These are phyloP conservation scores for Ursus arctos DNA, from an alignment of 2,113 vertebrate species.

Conservation along the genomic window DNA sequence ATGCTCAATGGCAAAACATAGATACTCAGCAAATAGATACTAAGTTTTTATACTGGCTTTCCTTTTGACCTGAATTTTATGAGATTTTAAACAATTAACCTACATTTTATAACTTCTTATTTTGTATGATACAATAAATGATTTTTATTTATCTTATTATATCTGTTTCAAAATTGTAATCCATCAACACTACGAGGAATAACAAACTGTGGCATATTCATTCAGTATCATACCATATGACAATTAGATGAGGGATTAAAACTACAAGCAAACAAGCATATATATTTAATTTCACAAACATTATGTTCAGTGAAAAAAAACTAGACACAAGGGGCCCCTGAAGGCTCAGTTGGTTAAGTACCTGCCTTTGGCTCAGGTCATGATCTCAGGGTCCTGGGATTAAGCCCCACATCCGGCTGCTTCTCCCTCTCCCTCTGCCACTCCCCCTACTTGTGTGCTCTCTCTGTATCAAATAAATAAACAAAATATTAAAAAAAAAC, in stretches of 20 bases:
- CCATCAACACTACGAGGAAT: not conserved
- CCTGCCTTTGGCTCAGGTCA: too few species aligned
- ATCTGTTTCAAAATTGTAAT: not conserved
- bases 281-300: not conserved
- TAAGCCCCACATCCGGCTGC: too few species aligned
- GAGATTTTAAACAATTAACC: not conserved
- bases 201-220: not conserved
- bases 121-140: not conserved
- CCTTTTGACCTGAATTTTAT: not conserved
- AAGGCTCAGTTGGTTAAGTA: too few species aligned
- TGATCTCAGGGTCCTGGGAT: too few species aligned
- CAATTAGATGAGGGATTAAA: conserved; percentile 1
- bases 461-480: too few species aligned
- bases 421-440: too few species aligned
- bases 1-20: not conserved
- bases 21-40: not conserved
- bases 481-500: too few species aligned
- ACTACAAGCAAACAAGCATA: not conserved
- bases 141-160: not conserved
- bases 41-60: not conserved
- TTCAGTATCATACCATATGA: not conserved
- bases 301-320: not conserved
- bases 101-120: not conserved
- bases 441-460: too few species aligned
- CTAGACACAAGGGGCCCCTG: not conserved